Base-by-base conservation (phyloP, 2,888 invertebrate genomes). In the Copidosoma aretas region DNA sequence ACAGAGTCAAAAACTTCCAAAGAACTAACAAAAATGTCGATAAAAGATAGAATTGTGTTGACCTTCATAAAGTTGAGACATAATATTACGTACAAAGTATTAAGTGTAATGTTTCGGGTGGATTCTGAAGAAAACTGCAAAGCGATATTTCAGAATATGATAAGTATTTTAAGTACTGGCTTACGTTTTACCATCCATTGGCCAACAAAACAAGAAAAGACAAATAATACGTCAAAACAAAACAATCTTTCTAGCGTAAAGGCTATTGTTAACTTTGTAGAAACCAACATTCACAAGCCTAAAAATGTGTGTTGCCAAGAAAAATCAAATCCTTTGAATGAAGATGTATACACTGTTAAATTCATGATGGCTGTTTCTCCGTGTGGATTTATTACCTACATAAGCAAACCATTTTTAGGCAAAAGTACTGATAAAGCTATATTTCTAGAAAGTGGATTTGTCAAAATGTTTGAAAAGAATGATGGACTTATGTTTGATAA, bases 201-300 rank as follows among this genome's bases (percentile, higher is more conserved):
- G 59, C 60, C 59, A 56, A n/a, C 71, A 1, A 68, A 67, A 53
- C 71, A 74, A 57, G 74, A 76, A 72, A 74, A 75, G 24, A 57
- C 60, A 17, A 58, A 64, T 15, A 77, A 75, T 72, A 71, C 76
- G 51, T 76, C 77, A 14, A 65, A 61, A 41, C 77, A 78, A 66
- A 4, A 75, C 54, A 70, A 72, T 8, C 78, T 73, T 73, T 52
- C 62, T 49, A 68, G 73, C 53, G 71, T 72, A 12, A 68, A 72
- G 19, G 66, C 76, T 41, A 74, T 79, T 0, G 60, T 78, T 17
- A 77, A 79, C 68, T 77, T 77, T 60, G 75, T 74, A 1, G 77
- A 78, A 65, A 70, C 78, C 21, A 24, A 57, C 32, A 68, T 76
- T 10, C 73, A 77, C 60, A 72, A 68, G 51, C 73, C 75, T 17